phyloP scores from a whole-genome alignment of 1,140 invertebrate species.

The Rhopalosiphum maidis region DNA sequence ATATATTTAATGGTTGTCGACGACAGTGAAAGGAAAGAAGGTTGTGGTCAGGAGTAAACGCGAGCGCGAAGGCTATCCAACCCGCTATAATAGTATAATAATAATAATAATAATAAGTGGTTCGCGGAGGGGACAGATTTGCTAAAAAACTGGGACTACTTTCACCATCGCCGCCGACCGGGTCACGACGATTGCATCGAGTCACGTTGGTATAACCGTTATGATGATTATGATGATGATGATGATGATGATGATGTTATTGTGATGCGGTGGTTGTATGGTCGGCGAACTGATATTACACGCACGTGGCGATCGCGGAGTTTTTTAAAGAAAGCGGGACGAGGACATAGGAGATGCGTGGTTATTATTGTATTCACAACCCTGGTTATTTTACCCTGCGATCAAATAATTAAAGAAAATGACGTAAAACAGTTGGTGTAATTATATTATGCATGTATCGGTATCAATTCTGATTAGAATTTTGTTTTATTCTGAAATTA shows the following conservation, averaged over 20 bases:
- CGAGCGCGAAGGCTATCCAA: slow-evolving; percentile 37
- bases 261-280: not conserved
- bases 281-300: not conserved
- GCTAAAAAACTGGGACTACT: slow-evolving; percentile 45
- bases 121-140: not conserved
- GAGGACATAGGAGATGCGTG: not conserved
- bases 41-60: slow-evolving; percentile 56
- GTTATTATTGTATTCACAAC: not conserved
- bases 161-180: slow-evolving; percentile 35
- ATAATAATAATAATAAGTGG: not conserved
- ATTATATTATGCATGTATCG: not conserved
- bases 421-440: not conserved
- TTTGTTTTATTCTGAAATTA: not conserved
- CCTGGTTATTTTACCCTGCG: not conserved
- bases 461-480: not conserved
- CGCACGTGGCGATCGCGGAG: not conserved
- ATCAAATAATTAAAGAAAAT: not conserved
- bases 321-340: not conserved
- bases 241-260: not conserved
- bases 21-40: slow-evolving; percentile 58
- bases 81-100: not conserved
- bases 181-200: slow-evolving; percentile 46
- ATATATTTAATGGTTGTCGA: not conserved
- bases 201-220: slow-evolving; percentile 54
- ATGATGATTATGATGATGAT: not conserved